Evolutionary conservation across 2,113 vertebrate genomes (phyloP).

Genomic region (Halichoerus grypus): DNA sequence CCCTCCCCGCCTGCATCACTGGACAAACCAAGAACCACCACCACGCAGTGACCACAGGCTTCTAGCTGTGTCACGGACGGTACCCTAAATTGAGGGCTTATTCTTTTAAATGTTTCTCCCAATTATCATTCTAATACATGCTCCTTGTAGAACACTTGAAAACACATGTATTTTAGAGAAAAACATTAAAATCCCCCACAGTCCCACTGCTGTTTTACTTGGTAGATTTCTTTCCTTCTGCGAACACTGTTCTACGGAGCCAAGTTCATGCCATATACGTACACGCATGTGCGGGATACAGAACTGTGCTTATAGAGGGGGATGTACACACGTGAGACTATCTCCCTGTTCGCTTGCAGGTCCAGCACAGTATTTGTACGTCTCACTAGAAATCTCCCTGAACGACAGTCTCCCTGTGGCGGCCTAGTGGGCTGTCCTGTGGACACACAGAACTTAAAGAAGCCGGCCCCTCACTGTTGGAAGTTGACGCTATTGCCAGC

Average conservation of each 20-base stretch:
- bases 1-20: rapidly evolving
- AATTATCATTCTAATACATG: no score
- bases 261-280: rapidly evolving
- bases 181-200: background rate
- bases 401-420: rapidly evolving
- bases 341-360: background rate
- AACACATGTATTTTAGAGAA: no score
- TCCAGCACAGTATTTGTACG: background rate
- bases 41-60: rapidly evolving
- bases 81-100: background rate
- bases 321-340: rapidly evolving
- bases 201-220: rapidly evolving
- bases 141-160: background rate
- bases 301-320: rapidly evolving
- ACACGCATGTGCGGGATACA: rapidly evolving
- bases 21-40: background rate
- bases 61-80: rapidly evolving
- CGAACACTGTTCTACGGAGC: background rate
- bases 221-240: background rate
- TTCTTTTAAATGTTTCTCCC: background rate
- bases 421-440: background rate
- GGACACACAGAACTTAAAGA: rapidly evolving
- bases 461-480: rapidly evolving
- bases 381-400: background rate
- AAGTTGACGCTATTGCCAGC: rapidly evolving